These are phyloP conservation scores for Pollachius pollachius DNA, from an alignment of 2,113 vertebrate species.

Conservation along the genomic window DNA sequence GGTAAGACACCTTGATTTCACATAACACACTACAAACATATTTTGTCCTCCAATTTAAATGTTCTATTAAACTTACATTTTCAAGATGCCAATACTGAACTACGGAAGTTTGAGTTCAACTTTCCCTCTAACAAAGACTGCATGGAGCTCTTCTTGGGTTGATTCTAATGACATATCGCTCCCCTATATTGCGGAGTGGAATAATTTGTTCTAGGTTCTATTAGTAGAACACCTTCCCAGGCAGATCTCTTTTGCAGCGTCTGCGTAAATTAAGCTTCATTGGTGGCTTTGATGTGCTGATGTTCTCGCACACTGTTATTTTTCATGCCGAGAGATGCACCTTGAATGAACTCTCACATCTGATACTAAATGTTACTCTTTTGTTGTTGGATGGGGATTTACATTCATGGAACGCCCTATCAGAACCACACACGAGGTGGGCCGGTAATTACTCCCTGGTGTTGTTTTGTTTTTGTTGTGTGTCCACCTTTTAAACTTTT, in stretches of 20 bases:
- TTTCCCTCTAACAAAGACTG: slow-evolving; percentile 2
- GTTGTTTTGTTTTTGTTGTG: slow-evolving; percentile 4
- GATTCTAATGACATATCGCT: slow-evolving; percentile 37
- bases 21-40: too few species aligned
- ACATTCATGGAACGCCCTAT: not conserved
- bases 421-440: not conserved
- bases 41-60: too few species aligned
- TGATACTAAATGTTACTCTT: slow-evolving; percentile 6
- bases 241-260: slow-evolving; percentile 39
- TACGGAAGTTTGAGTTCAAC: slow-evolving; percentile 24
- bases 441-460: not conserved
- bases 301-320: slow-evolving; percentile 18
- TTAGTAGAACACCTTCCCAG: slow-evolving; percentile 34
- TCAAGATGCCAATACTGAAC: slow-evolving; percentile 19
- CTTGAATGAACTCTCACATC: slow-evolving; percentile 27
- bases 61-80: too few species aligned
- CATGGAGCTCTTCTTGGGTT: slow-evolving; percentile 27
- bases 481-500: not conserved
- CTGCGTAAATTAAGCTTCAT: slow-evolving; percentile 39
- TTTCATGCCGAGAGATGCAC: slow-evolving; percentile 23
- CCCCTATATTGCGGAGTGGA: slow-evolving; percentile 39
- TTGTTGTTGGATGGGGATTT: not conserved
- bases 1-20: too few species aligned
- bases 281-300: slow-evolving; percentile 42
- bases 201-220: slow-evolving; percentile 32